Evolutionary conservation across 1,140 invertebrate species (phyloP), one percentile per base, ranked within the genome.

Genomic region (Octopus sinensis): DNA sequence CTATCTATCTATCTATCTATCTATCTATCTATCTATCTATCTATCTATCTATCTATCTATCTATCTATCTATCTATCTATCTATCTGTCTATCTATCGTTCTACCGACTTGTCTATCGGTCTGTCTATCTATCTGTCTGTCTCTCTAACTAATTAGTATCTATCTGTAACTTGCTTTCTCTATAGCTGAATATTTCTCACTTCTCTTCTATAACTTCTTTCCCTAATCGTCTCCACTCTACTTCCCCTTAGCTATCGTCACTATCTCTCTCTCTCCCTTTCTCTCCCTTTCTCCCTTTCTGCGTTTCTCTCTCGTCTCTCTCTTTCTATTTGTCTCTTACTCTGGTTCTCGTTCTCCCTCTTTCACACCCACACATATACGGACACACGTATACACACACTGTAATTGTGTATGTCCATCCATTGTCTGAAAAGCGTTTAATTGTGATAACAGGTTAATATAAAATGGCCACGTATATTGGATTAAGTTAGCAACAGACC

Each of bases 1-100:
- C 56, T 62, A 62, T 62, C 56, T 62, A 62, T 62, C 56, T 62
- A 62, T 62, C 56, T 62, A 62, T 62, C 56, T 62, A 62, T 62
- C 56, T 2, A 9, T 10, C 17, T 62, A 62, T 17, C 9, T 62
- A 62, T 62, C 56, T 62, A 62, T 3, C 56, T 3, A 1, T 62
- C 56, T 62, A 62, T 3, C 56, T 62, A 62, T 62, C 56, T 62
- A 62, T 62, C 56, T 62, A 62, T 62, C 56, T 62, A 62, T 62
- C 56, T 62, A 62, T 62, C 56, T 62, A 9, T 10, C 17, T 62
- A 62, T 62, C 9, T 62, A 10, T 62, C 9, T 62, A 62, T 10
- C 17, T 17, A 10, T 62, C 56, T 62, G 3, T 62, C 56, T 62
- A 62, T 62, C 56, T 62, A 62, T 62, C 3, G 9, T 10, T 62